Evolutionary conservation across 2,113 vertebrate species (phyloP).

Genomic region (Copsychus sechellarum): DNA sequence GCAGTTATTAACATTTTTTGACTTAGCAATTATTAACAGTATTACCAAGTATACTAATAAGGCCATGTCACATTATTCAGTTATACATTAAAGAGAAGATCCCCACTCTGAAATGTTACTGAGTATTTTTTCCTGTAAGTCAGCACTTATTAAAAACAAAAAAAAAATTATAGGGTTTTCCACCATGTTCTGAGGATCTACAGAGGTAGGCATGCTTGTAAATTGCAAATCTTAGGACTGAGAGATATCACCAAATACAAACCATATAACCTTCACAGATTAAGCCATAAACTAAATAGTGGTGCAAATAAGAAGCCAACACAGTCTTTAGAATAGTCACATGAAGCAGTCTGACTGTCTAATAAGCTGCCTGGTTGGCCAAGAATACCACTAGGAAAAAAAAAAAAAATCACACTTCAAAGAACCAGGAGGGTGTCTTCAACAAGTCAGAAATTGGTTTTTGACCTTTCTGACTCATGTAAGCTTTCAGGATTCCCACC

Average conservation of each 20-base stretch:
- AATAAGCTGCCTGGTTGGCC: constrained; percentile 24
- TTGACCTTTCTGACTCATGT: constrained; percentile 60
- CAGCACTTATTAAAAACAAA: background rate
- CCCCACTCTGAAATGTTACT: background rate
- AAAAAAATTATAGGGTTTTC: background rate
- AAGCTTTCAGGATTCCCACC: constrained; percentile 59
- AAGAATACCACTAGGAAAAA: background rate
- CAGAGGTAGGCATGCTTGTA: background rate
- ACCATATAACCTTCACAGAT: background rate
- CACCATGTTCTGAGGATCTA: background rate
- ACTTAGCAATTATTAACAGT: background rate
- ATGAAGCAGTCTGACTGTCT: constrained; percentile 1
- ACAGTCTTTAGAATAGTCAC: background rate
- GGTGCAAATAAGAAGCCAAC: background rate
- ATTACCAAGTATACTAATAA: background rate
- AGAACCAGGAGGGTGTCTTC: constrained; percentile 63
- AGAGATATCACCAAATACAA: background rate
- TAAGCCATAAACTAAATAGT: background rate
- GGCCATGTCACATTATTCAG: background rate
- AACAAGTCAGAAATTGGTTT: constrained; percentile 65
- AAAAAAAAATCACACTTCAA: constrained; percentile 19
- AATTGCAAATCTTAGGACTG: background rate
- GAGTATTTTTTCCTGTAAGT: background rate
- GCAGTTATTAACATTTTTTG: background rate
- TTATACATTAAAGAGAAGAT: background rate